A percentile compares a stretch with the other conserved stretches of the same genome.
phyloP scores from a whole-genome alignment of 1,140 invertebrate genomes.

The Rhagoletis zephyria region DNA sequence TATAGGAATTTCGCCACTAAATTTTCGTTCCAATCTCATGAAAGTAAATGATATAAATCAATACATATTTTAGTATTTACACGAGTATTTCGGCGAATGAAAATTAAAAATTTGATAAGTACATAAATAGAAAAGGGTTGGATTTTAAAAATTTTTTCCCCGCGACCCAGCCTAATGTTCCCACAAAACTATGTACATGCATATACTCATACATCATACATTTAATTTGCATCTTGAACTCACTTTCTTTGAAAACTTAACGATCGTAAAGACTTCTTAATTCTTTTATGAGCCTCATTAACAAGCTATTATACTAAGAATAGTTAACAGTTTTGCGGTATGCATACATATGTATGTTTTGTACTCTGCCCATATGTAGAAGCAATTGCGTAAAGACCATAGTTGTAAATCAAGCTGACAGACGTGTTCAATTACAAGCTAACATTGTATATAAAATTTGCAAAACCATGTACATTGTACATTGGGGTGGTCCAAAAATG shows the following conservation, averaged over 20 bases:
- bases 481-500: too few relatives aligned
- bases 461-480: not conserved
- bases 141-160: too few relatives aligned
- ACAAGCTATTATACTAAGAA: constrained; percentile 32
- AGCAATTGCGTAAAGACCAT: not conserved
- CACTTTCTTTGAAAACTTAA: constrained; percentile 38
- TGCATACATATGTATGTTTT: not conserved
- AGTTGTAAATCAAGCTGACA: not conserved
- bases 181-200: not conserved
- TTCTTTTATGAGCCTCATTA: constrained; percentile 29
- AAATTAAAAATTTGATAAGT: too few relatives aligned
- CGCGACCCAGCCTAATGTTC: not conserved
- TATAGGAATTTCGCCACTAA: too few relatives aligned
- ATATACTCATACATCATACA: not conserved
- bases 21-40: too few relatives aligned
- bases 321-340: not conserved
- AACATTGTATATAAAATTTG: not conserved
- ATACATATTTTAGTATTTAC: too few relatives aligned
- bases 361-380: not conserved
- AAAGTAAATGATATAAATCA: too few relatives aligned
- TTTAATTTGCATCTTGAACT: not conserved
- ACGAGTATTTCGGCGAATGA: too few relatives aligned
- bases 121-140: too few relatives aligned
- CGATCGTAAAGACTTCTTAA: not conserved
- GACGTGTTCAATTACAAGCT: not conserved